A percentile compares a stretch with the other conserved stretches of the same genome.
These are phyloP conservation scores for Rhinichthys klamathensis DNA, from an alignment of 2,113 vertebrate genomes.

Conservation along the genomic window DNA sequence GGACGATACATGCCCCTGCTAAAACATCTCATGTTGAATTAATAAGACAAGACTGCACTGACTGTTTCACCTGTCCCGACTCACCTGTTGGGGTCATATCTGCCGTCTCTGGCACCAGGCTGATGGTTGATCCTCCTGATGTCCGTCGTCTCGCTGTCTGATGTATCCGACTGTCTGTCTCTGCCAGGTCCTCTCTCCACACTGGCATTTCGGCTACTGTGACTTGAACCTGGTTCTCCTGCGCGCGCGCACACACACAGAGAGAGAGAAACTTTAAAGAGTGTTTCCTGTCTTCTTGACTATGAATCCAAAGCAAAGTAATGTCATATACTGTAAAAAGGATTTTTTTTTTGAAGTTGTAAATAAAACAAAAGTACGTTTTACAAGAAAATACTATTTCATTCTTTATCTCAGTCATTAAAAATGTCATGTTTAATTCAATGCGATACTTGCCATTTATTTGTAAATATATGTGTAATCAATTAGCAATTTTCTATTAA, in stretches of 20 bases:
- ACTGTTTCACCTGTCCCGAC: slow-evolving; percentile 27
- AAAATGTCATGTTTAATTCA: no score
- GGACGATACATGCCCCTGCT: neutral
- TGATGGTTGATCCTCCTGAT: slow-evolving; percentile 86
- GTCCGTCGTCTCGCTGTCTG: slow-evolving; percentile 88
- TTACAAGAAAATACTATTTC: no score
- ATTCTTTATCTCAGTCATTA: no score
- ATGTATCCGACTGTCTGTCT: slow-evolving; percentile 87
- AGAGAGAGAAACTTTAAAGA: neutral
- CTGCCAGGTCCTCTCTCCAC: slow-evolving; percentile 76
- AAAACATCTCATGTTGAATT: slow-evolving; percentile 12
- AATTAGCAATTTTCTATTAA: no score
- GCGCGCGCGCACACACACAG: slow-evolving; percentile 12
- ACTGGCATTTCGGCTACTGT: slow-evolving; percentile 88
- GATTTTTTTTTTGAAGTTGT: no score
- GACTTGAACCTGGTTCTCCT: slow-evolving; percentile 85
- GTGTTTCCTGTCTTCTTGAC: neutral
- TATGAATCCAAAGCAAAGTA: neutral
- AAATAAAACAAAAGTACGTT: no score
- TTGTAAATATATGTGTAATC: no score
- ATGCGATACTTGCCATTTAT: no score
- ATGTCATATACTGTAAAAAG: neutral
- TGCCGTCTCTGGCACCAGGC: slow-evolving; percentile 74
- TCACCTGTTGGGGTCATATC: slow-evolving; percentile 88
- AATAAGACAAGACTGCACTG: slow-evolving; percentile 25